Evolutionary conservation across 2,888 invertebrate genomes (phyloP), one percentile per base, ranked within the genome.

Genomic region (Xylota sylvarum): DNA sequence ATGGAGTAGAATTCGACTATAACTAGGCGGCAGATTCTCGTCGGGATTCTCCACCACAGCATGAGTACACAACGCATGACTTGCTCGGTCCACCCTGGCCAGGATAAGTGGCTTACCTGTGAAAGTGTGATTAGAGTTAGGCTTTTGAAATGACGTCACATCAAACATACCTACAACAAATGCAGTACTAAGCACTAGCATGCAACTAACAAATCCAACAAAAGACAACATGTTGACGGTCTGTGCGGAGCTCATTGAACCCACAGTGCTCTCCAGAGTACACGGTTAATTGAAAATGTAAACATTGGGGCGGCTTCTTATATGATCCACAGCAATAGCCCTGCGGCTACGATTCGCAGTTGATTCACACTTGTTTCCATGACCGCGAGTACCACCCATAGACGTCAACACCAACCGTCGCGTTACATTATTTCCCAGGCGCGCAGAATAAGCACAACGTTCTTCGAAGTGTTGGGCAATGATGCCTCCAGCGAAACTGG

Each of bases 281-380:
- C 65, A 81, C 69, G 65, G 23, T 81, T 77, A 76, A 85, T 85
- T 76, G 65, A 72, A 81, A 81, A 77, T 62, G 67, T 77, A 81
- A 85, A 72, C 70, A 72, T 72, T 67, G 48, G 3, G 60, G 72
- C 65, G 58, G 81, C 65, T 76, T 72, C 55, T 85, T 85, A 81
- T 85, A 81, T 72, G 52, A 81, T 67, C 52, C 72, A 65, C 17
- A 70, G 32, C 46, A 30, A 55, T 40, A 17, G 55, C 56, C 85
- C 81, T 46, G n/a, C 19, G 84, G 80, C 32, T 17, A 58, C 9
- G n/a, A 35, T 46, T 74, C 62, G 23, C 60, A 72, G 40, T 72
- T 58, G 43, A 50, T 72, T 81, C 60, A 40, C 43, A 56, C 23
- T 52, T 35, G 43, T 69, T 64, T 73, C 27, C 27, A 5, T 23